Evolutionary conservation across 2,888 invertebrate genomes (phyloP).

Genomic region (Apotomis betuletana): DNA sequence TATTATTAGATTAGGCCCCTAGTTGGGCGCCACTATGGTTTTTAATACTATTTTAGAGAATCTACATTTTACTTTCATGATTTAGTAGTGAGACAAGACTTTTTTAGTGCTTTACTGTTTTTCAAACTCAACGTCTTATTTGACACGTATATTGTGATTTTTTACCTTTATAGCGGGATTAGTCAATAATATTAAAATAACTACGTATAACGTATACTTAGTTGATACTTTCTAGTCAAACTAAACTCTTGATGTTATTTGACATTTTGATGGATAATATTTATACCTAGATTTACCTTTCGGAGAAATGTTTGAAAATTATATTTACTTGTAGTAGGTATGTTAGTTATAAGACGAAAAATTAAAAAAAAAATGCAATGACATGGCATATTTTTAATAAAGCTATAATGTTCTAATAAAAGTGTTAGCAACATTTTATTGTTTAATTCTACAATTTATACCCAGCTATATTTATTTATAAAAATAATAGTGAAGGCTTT

Average conservation of each 20-base stretch:
- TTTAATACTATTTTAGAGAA: background rate
- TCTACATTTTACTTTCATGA: background rate
- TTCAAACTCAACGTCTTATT: constrained; percentile 6
- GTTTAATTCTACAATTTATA: background rate
- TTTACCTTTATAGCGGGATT: background rate
- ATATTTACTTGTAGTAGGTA: background rate
- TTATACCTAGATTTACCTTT: no score
- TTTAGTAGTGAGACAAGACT: background rate
- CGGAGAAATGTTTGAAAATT: background rate
- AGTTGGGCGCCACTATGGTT: constrained; percentile 24
- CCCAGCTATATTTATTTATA: background rate
- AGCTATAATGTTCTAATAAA: constrained; percentile 31
- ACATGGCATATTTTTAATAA: constrained; percentile 31
- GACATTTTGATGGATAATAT: background rate
- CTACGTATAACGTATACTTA: constrained; percentile 24
- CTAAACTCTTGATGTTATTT: background rate
- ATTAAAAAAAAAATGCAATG: background rate
- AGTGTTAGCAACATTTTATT: constrained; percentile 7
- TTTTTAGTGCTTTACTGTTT: background rate
- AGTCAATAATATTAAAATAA: constrained; percentile 9
- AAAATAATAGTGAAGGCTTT: no score
- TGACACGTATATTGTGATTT: background rate
- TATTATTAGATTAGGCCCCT: constrained; percentile 16
- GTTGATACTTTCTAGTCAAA: constrained; percentile 21
- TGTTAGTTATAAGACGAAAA: constrained; percentile 1